phyloP scores from a whole-genome alignment of 1,140 invertebrate genomes.

The Drosophila tani region DNA sequence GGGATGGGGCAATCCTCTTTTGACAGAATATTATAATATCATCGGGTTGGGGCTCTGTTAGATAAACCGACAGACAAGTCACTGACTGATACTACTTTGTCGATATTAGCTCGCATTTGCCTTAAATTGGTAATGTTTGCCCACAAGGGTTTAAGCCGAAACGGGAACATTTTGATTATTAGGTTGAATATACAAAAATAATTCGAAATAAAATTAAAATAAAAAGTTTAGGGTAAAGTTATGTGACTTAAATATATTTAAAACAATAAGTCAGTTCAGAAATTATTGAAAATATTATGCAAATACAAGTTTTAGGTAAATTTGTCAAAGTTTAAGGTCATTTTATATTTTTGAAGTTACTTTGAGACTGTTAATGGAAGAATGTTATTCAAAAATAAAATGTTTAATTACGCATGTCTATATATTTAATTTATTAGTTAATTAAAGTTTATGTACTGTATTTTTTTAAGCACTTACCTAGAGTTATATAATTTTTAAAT shows the following conservation, averaged over 20 bases:
- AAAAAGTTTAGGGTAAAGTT: neutral
- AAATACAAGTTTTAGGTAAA: neutral
- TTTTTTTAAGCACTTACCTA: too few relatives aligned
- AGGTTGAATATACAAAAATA: neutral
- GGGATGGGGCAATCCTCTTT: slow-evolving; percentile 21
- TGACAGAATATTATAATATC: slow-evolving; percentile 37
- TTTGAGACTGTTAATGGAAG: too few relatives aligned
- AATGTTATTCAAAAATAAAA: too few relatives aligned
- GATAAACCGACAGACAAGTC: slow-evolving; percentile 23
- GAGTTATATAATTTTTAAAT: too few relatives aligned
- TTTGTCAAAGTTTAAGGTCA: neutral
- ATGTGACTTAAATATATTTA: neutral
- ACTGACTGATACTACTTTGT: slow-evolving; percentile 31
- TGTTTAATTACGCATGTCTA: too few relatives aligned
- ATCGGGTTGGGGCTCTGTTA: slow-evolving; percentile 6
- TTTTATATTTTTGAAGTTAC: neutral
- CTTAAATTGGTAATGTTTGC: neutral
- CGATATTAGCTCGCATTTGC: slow-evolving; percentile 1
- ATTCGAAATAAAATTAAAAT: neutral
- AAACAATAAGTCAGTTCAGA: neutral
- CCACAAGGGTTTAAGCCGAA: neutral
- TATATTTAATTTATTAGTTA: too few relatives aligned
- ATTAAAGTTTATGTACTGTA: too few relatives aligned
- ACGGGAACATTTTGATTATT: neutral
- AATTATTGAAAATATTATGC: too few relatives aligned